Evolutionary conservation across 2,888 invertebrate genomes (phyloP), one percentile per base, ranked within the genome.

Genomic region (Eubasilissa splendida): DNA sequence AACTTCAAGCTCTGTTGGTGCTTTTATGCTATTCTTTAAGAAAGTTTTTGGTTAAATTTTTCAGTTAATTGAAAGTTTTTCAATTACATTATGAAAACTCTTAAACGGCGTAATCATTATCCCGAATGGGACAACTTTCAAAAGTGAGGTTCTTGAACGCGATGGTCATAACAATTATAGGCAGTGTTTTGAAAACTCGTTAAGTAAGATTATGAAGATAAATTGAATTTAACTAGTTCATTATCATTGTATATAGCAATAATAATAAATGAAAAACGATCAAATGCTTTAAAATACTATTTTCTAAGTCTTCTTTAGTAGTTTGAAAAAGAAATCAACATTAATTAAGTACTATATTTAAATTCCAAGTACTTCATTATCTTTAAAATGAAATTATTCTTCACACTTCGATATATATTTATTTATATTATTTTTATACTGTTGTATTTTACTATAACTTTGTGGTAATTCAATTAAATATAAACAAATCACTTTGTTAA

Each of bases 21-120:
- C 50, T 68, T 22, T 68, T 12, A 42, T 8, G 42, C 42, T 42
- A 42, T 14, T 50, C 68, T 68, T 50, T 42, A 12, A n/a, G 14
- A 42, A 66, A 65, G n/a, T n/a, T 66, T 50, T 66, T 14, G 42
- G 66, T 14, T 50, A 52, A 12, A 68, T 68, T 68, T 50, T 68
- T 68, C 68, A 68, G 42, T n/a, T 68, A 68, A 14, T 52, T 68
- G 12, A 68, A 68, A 68, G 68, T 68, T 68, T 52, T 68, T 68
- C 68, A 50, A 68, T 68, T 68, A 42, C n/a, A 14, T 68, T 14
- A n/a, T 8, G 68, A 68, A 68, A 68, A 14, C 50, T 5, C 14
- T 68, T 52, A 8, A 68, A 31, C 68, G 68, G 50, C 68, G 2
- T 10, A 50, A 52, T 68, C 68, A 7, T 52, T 50, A 52, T 2